phyloP scores from a whole-genome alignment of 2,113 vertebrate genomes.

The Psilopsiagon aymara region DNA sequence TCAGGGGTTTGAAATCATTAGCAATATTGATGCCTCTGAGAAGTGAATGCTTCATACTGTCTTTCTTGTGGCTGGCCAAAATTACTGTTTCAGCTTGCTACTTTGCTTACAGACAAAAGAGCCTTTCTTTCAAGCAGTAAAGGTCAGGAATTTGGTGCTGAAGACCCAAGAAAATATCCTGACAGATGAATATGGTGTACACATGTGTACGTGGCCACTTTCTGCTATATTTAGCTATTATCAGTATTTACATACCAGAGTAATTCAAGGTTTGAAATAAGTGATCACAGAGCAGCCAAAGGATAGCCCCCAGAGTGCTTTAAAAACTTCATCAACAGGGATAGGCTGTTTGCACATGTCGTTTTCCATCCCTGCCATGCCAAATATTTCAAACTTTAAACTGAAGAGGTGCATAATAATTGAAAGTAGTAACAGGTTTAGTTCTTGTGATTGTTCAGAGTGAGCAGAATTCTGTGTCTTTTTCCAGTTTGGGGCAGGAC shows the following conservation, averaged over 20 bases:
- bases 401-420: not conserved
- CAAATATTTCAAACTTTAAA: not conserved
- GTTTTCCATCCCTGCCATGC: not conserved
- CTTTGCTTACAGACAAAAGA: constrained; percentile 11
- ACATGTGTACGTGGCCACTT: not conserved
- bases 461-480: not conserved
- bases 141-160: not conserved
- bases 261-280: constrained; percentile 20
- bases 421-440: not conserved
- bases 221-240: not conserved
- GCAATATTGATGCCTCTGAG: constrained; percentile 37
- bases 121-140: not conserved
- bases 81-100: not conserved
- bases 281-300: not conserved
- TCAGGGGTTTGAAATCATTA: constrained; percentile 49
- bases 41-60: constrained; percentile 2
- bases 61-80: not conserved
- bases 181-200: not conserved
- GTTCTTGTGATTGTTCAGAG: not conserved
- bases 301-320: not conserved
- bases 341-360: not conserved
- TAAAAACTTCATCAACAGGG: not conserved
- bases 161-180: not conserved
- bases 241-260: constrained; percentile 2
- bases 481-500: not conserved